Base-by-base conservation (phyloP, 2,888 invertebrate genomes). In the Cactoblastis cactorum region DNA sequence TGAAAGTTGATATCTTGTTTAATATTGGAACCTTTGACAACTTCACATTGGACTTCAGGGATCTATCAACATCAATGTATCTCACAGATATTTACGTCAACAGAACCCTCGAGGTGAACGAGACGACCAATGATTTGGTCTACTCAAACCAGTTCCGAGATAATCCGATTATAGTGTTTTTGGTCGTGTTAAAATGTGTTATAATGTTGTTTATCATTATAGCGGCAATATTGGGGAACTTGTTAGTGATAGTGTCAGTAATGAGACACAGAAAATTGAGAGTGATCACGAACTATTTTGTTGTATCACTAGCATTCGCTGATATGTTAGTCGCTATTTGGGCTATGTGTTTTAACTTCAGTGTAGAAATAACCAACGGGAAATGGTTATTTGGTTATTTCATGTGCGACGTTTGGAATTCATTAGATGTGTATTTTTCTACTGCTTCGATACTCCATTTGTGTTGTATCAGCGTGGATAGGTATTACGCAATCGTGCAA, bases 401-500 rank as follows among this genome's bases (percentile, higher is more conserved):
- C 71, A 95, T 97, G 95, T 98, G 98, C 81, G 97, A 98, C 80
- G 95, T 98, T 12, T 98, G 97, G 95, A 98, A 98, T 81, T 96
- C 97, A 1, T 91, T 98, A 62, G 98, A 98, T 79, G 98, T 98
- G 0, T 96, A 97, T 73, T 98, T 98, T 77, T 97, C 95, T 63
- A 97, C 95, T 0, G 97, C 97, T 0, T 97, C 97, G 11, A 97
- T 98, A 52, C 90, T 98, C 15, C 98, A 98, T 83, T 84, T 98
- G 50, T 97, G 98, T 78, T 98, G 98, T 80, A 98, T 96, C 67
- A 95, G 95, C 63, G 96, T 96, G 24, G 96, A 96, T 71, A 91
- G 96, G 65, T 97, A 97, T 74, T 97, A 96, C 78, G 97, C 97
- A 3, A 98, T 98, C 54, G 97, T 98, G 14, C 95, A 97, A 63